phyloP scores from a whole-genome alignment of 2,113 vertebrate genomes.

The Cochlearius cochlearius region DNA sequence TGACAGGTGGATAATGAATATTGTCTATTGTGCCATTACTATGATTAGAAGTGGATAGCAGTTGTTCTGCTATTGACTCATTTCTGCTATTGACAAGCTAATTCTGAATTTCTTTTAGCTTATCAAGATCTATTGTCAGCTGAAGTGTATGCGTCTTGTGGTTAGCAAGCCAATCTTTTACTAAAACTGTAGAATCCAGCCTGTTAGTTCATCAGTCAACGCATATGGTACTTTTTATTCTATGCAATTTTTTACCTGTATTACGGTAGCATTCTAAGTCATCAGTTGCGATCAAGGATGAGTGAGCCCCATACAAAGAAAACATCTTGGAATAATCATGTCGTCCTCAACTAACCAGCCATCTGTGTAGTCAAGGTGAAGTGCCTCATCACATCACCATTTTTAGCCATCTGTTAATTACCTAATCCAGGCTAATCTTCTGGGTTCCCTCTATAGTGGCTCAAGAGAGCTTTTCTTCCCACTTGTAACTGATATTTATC shows the following conservation, averaged over 20 bases:
- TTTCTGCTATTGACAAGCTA: conserved; percentile 65
- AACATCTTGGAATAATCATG: neutral
- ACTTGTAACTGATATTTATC: neutral
- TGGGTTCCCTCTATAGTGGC: neutral
- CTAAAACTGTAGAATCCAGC: neutral
- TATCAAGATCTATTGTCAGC: conserved; percentile 57
- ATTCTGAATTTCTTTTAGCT: conserved; percentile 56
- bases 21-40: conserved; percentile 71
- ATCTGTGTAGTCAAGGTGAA: neutral
- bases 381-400: rapidly evolving
- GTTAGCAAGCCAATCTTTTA: conserved; percentile 9
- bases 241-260: neutral
- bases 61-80: conserved; percentile 67
- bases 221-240: neutral
- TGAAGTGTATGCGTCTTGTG: neutral
- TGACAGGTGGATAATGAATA: conserved; percentile 73
- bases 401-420: neutral
- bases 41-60: conserved; percentile 49
- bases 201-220: neutral
- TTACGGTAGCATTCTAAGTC: neutral
- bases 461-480: neutral
- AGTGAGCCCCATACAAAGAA: neutral
- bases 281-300: neutral
- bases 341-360: neutral
- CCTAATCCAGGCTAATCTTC: neutral